Percentiles rank a stretch among this genome's conserved stretches.
These are phyloP conservation scores for Pampus argenteus DNA, from an alignment of 2,797 vertebrate species.

Conservation along the genomic window DNA sequence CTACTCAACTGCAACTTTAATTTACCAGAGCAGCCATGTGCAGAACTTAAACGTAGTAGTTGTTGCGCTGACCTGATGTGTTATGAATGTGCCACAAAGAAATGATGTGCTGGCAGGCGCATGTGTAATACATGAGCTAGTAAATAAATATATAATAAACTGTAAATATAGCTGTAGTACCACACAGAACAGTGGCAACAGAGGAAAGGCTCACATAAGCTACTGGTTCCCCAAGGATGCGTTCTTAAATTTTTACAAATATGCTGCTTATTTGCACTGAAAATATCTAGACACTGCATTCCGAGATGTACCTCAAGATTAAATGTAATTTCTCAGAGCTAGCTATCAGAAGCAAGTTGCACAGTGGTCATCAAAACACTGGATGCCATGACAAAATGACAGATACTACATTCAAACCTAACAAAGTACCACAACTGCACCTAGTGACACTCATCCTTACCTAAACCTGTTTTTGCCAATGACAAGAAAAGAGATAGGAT, in stretches of 20 bases:
- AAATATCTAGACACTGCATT: neutral
- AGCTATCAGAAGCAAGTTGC: slow-evolving; percentile 16
- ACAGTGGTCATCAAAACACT: slow-evolving; percentile 72
- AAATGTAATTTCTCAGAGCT: neutral
- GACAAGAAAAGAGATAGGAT: slow-evolving; percentile 60
- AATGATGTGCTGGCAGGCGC: slow-evolving; percentile 12
- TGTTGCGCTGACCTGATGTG: slow-evolving; percentile 19
- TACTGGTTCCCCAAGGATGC: slow-evolving; percentile 17
- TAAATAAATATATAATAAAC: too few relatives aligned
- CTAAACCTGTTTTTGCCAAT: slow-evolving; percentile 78
- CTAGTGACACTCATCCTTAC: slow-evolving; percentile 74
- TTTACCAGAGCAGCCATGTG: slow-evolving; percentile 31
- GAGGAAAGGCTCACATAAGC: neutral
- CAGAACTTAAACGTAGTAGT: slow-evolving; percentile 11
- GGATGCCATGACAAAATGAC: slow-evolving; percentile 50
- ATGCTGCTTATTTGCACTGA: neutral
- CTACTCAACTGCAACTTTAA: slow-evolving; percentile 19
- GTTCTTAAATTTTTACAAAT: slow-evolving; percentile 34
- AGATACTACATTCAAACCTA: slow-evolving; percentile 50
- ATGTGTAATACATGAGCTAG: slow-evolving; percentile 11
- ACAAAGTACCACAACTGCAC: slow-evolving; percentile 48
- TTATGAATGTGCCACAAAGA: slow-evolving; percentile 7
- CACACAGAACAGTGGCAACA: neutral
- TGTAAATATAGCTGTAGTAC: neutral
- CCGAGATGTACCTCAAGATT: neutral